Conservation (phyloP, 1,140 invertebrate species). For the Ctenoplectra terminalis region DNA sequence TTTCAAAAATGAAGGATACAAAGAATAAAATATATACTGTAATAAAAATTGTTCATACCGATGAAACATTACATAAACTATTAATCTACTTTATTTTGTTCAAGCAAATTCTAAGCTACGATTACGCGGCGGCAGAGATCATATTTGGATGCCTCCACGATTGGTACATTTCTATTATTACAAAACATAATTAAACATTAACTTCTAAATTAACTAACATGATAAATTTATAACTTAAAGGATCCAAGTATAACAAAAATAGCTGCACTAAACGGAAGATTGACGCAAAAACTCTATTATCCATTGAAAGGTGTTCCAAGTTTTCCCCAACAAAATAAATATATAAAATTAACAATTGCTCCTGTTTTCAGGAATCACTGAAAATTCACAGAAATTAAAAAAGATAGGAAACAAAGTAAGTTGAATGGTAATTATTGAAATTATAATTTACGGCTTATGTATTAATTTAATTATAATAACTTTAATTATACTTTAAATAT, state of each 20-base stretch:
- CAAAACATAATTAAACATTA: not conserved
- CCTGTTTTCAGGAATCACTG: not conserved
- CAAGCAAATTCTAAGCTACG: not conserved
- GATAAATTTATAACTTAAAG: not conserved
- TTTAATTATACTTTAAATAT: too few relatives aligned
- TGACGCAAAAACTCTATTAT: not conserved
- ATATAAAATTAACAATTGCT: not conserved
- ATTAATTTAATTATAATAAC: too few relatives aligned
- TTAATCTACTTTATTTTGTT: not conserved
- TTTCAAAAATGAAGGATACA: not conserved
- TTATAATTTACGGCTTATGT: too few relatives aligned
- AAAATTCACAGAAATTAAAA: not conserved
- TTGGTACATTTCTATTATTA: conserved; percentile 4
- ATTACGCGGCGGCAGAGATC: conserved; percentile 1
- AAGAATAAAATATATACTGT: not conserved
- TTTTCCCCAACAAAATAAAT: not conserved
- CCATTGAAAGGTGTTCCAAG: not conserved
- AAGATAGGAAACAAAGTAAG: conserved; percentile 4
- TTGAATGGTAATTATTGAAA: not conserved
- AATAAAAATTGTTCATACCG: not conserved
- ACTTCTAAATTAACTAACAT: not conserved
- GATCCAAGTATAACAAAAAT: not conserved
- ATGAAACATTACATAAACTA: not conserved
- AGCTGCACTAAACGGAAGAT: not conserved
- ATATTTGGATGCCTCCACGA: not conserved